phyloP scores from a whole-genome alignment of 2,888 invertebrate species.

The Rotaria socialis region DNA sequence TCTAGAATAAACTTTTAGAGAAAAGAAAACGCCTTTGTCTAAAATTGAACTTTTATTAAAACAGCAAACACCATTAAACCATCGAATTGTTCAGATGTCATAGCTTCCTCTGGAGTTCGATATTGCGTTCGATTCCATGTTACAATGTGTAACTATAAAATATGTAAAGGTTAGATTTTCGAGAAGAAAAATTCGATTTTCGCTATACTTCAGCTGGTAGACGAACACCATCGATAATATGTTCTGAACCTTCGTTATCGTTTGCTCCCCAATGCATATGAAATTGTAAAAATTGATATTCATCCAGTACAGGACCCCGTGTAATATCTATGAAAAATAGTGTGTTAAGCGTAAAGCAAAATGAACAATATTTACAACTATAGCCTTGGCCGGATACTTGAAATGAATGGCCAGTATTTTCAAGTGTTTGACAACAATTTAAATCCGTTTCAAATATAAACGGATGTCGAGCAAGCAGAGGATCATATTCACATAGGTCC shows the following conservation, averaged over 20 bases:
- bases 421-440: conserved; percentile 22
- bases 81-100: conserved; percentile 68
- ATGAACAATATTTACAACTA: neutral
- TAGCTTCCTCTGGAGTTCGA: conserved; percentile 75
- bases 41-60: conserved; percentile 70
- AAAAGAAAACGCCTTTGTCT: neutral
- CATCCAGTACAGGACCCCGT: conserved; percentile 76
- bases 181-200: neutral
- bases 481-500: neutral
- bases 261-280: conserved; percentile 89
- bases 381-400: conserved; percentile 40
- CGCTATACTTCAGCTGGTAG: conserved; percentile 76
- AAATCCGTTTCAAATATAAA: neutral
- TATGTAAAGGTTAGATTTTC: neutral
- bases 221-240: conserved; percentile 80
- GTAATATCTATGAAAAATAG: conserved; percentile 17
- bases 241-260: conserved; percentile 80
- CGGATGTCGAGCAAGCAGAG: neutral
- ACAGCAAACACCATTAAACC: conserved; percentile 84
- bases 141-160: conserved; percentile 74
- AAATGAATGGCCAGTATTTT: conserved; percentile 46
- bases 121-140: conserved; percentile 88
- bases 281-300: conserved; percentile 81
- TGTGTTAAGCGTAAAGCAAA: neutral
- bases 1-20: neutral